Conservation (phyloP, 2,888 invertebrate species). For the Hermaeophaga mercurialis region DNA sequence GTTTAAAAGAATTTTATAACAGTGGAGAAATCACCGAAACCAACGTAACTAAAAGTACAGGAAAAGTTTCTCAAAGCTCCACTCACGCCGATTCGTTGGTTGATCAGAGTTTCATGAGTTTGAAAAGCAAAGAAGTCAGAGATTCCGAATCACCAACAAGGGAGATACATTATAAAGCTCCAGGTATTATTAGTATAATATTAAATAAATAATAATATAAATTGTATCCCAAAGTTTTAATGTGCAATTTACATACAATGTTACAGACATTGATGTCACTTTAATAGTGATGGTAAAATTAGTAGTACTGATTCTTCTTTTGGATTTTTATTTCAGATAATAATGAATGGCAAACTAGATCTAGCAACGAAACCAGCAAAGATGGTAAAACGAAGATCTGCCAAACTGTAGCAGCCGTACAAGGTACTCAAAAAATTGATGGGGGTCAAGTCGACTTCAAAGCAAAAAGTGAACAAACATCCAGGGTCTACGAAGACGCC, state of each 20-base stretch:
- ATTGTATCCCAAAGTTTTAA: no score
- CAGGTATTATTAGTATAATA: slow-evolving; percentile 43
- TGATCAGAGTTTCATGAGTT: slow-evolving; percentile 77
- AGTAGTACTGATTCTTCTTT: neutral
- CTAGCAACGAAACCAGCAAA: slow-evolving; percentile 65
- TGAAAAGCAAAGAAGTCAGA: slow-evolving; percentile 79
- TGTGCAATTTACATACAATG: no score
- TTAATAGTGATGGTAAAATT: no score
- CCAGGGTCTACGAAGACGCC: slow-evolving; percentile 61
- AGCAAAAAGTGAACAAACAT: slow-evolving; percentile 67
- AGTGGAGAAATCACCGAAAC: slow-evolving; percentile 45
- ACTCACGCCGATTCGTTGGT: slow-evolving; percentile 72
- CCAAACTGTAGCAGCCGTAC: slow-evolving; percentile 66
- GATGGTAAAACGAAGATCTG: slow-evolving; percentile 69
- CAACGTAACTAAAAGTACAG: slow-evolving; percentile 37
- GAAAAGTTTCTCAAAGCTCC: slow-evolving; percentile 39
- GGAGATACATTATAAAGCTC: slow-evolving; percentile 57
- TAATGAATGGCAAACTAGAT: slow-evolving; percentile 70
- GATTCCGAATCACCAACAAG: slow-evolving; percentile 78
- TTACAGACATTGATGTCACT: no score
- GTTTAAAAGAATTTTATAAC: slow-evolving; percentile 75
- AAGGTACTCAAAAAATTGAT: slow-evolving; percentile 66
- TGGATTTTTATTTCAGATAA: slow-evolving; percentile 45
- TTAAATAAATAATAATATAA: no score
- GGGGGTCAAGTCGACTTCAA: slow-evolving; percentile 70